A percentile compares a stretch with the other conserved stretches of the same genome.
phyloP scores from a whole-genome alignment of 2,888 invertebrate species.

The Tetragnatha montana region DNA sequence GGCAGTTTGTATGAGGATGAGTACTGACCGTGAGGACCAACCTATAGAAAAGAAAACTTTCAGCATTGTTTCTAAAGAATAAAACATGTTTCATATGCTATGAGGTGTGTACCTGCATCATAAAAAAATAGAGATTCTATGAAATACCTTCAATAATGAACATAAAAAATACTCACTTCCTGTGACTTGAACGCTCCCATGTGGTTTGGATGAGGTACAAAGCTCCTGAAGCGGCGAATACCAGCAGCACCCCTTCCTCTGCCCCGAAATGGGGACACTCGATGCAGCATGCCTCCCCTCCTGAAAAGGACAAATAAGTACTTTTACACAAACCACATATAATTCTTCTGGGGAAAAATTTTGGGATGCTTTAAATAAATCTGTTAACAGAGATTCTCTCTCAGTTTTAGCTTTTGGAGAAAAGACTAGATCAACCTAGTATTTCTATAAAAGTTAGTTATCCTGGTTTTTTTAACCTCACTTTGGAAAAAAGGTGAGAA shows the following conservation, averaged over 20 bases:
- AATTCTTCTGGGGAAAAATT: too few relatives aligned
- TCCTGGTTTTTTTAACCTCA: too few relatives aligned
- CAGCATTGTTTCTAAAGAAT: too few relatives aligned
- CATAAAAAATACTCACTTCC: slow-evolving; percentile 30
- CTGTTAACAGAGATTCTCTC: not conserved
- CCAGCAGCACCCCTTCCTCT: slow-evolving; percentile 62
- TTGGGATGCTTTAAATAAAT: not conserved
- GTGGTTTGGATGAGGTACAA: slow-evolving; percentile 25
- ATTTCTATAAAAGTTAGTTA: too few relatives aligned
- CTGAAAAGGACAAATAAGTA: slow-evolving; percentile 30
- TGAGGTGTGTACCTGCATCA: too few relatives aligned
- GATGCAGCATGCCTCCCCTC: slow-evolving; percentile 54
- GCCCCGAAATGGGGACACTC: slow-evolving; percentile 32
- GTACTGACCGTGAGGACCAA: slow-evolving; percentile 28
- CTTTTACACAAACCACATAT: too few relatives aligned
- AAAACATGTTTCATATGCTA: too few relatives aligned
- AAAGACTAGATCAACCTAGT: too few relatives aligned
- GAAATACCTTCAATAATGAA: too few relatives aligned
- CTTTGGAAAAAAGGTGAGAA: too few relatives aligned
- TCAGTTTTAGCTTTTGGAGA: too few relatives aligned
- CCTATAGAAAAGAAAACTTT: slow-evolving; percentile 5
- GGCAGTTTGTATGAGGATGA: slow-evolving; percentile 25
- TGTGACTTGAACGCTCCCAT: slow-evolving; percentile 44
- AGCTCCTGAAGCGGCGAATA: slow-evolving; percentile 43
- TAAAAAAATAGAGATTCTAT: too few relatives aligned